Evolutionary conservation across 2,113 vertebrate species (phyloP).

Genomic region (Cephalopholis sonnerati): DNA sequence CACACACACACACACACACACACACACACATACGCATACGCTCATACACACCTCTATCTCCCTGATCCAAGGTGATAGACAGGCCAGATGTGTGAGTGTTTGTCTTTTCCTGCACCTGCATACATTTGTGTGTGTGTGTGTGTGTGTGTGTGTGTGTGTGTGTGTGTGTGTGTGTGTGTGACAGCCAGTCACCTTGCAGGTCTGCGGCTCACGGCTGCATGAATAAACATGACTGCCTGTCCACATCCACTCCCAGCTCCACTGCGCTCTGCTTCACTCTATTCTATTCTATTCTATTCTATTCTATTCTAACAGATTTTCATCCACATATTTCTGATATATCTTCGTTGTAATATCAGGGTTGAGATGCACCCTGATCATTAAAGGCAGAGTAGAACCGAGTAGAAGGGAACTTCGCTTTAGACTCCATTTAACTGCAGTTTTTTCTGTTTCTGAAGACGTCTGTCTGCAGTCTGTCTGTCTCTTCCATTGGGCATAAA

Average conservation of each 20-base stretch:
- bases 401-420: neutral
- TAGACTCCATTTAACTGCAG: neutral
- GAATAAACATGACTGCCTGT: conserved; percentile 83
- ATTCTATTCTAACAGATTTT: neutral
- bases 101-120: conserved; percentile 67
- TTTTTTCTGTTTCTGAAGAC: neutral
- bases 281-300: neutral
- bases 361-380: neutral
- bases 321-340: neutral
- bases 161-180: conserved; percentile 70
- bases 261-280: neutral
- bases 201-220: conserved; percentile 75
- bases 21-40: conserved; percentile 43
- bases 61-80: conserved; percentile 58
- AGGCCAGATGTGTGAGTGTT: conserved; percentile 64
- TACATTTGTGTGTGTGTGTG: conserved; percentile 38
- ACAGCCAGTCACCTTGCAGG: conserved; percentile 81
- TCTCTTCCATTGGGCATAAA: too few relatives aligned
- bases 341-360: too few relatives aligned
- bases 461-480: too few relatives aligned
- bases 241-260: conserved; percentile 43
- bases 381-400: neutral
- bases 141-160: conserved; percentile 33
- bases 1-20: conserved; percentile 37
- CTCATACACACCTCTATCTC: conserved; percentile 23